phyloP scores from a whole-genome alignment of 2,113 vertebrate genomes.

The Melanotaenia duboulayi region DNA sequence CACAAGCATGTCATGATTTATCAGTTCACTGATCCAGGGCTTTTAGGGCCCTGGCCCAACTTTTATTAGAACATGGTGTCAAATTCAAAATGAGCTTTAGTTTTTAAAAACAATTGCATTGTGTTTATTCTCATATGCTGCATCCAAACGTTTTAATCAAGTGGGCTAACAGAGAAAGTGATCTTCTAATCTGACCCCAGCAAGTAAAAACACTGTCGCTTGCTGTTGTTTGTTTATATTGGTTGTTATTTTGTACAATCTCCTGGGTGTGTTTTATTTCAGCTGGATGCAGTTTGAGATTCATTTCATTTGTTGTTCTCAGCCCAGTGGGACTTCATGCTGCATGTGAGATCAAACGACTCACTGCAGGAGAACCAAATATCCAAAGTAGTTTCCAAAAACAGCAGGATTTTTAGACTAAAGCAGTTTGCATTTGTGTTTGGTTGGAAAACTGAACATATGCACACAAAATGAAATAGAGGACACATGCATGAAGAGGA shows the following conservation, averaged over 20 bases:
- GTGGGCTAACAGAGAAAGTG: not conserved
- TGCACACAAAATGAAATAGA: conserved; percentile 2
- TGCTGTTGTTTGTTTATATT: not conserved
- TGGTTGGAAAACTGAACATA: conserved; percentile 8
- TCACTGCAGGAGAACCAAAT: conserved; percentile 45
- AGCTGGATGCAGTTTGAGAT: conserved; percentile 36
- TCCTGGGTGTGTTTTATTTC: conserved; percentile 46
- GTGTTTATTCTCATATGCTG: too few species aligned
- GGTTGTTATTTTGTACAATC: conserved; percentile 24
- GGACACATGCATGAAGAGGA: not conserved
- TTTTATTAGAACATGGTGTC: too few species aligned
- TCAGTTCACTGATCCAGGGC: too few species aligned
- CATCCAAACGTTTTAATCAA: too few species aligned
- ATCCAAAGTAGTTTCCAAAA: conserved; percentile 47
- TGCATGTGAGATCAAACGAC: conserved; percentile 51
- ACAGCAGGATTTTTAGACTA: conserved; percentile 48
- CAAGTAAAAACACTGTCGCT: conserved; percentile 1
- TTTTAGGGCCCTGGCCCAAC: too few species aligned
- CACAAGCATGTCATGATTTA: too few species aligned
- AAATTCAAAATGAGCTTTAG: too few species aligned
- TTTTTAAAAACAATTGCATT: too few species aligned
- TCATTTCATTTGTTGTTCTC: conserved; percentile 61
- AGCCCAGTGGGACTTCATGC: conserved; percentile 18
- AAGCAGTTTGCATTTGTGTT: conserved; percentile 10
- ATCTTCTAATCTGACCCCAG: not conserved